These are phyloP conservation scores for Nansenia antarctica DNA, from an alignment of 2,113 vertebrate species.

Conservation along the genomic window DNA sequence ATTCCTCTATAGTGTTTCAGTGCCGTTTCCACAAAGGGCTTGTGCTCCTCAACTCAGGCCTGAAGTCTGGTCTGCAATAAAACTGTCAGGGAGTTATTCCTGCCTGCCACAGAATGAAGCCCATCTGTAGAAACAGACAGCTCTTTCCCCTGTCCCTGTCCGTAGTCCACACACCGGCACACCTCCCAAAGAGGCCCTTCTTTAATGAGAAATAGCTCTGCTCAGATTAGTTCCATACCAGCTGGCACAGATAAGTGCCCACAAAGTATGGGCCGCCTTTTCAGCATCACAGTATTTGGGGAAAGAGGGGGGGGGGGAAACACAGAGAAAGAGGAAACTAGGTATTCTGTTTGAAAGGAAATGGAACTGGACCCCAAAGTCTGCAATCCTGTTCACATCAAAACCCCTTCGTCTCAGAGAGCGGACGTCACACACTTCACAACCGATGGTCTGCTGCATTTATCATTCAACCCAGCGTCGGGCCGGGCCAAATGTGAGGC, in stretches of 20 bases:
- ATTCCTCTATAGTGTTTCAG: constrained; percentile 32
- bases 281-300: constrained; percentile 40
- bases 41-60: constrained; percentile 24
- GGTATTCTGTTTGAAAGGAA: constrained; percentile 39
- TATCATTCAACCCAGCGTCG: constrained; percentile 19
- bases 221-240: constrained; percentile 76
- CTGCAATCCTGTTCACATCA: constrained; percentile 20
- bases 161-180: constrained; percentile 38
- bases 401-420: not conserved
- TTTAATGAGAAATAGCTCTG: constrained; percentile 78
- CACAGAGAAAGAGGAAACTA: constrained; percentile 21
- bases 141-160: constrained; percentile 42
- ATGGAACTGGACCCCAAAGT: constrained; percentile 30
- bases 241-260: constrained; percentile 68
- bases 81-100: constrained; percentile 63
- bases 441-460: constrained; percentile 28
- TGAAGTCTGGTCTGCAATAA: constrained; percentile 35
- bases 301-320: not conserved
- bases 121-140: constrained; percentile 58
- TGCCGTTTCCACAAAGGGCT: constrained; percentile 32
- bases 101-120: constrained; percentile 53
- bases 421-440: constrained; percentile 32
- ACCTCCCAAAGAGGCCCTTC: constrained; percentile 56
- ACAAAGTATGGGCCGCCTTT: constrained; percentile 42
- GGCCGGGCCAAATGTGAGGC: constrained; percentile 5